Conservation (phyloP, 2,888 invertebrate species). For the Spodoptera littoralis region DNA sequence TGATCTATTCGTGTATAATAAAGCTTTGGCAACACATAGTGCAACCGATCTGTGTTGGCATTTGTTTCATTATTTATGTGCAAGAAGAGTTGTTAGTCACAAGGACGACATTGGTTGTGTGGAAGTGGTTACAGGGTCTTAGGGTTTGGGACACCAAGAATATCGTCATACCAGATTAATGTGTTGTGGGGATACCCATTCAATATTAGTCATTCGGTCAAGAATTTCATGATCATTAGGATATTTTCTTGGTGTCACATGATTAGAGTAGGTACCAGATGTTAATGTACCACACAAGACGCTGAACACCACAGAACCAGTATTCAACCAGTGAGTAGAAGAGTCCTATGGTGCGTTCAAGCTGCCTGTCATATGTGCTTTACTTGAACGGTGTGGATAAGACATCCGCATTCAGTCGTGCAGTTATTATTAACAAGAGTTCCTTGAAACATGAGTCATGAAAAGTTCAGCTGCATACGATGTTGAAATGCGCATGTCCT, state of each 20-base stretch:
- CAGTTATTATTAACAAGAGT: slow-evolving; percentile 28
- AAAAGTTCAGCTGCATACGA: slow-evolving; percentile 23
- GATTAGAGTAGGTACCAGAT: slow-evolving; percentile 60
- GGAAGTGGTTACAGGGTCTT: slow-evolving; percentile 74
- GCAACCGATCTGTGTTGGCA: slow-evolving; percentile 50
- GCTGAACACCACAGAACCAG: slow-evolving; percentile 75
- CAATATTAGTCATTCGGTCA: slow-evolving; percentile 32
- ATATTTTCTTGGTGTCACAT: slow-evolving; percentile 56
- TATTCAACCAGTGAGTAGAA: slow-evolving; percentile 77
- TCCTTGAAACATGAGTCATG: slow-evolving; percentile 15
- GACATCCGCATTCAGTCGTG: slow-evolving; percentile 63
- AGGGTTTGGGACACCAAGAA: slow-evolving; percentile 60
- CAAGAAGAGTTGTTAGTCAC: slow-evolving; percentile 86
- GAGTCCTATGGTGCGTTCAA: slow-evolving; percentile 71
- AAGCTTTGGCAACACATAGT: slow-evolving; percentile 42
- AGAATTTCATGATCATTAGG: slow-evolving; percentile 21
- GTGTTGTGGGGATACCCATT: slow-evolving; percentile 29
- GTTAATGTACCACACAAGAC: slow-evolving; percentile 73
- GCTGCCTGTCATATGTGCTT: slow-evolving; percentile 72
- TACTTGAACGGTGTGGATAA: slow-evolving; percentile 72
- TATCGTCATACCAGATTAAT: slow-evolving; percentile 29
- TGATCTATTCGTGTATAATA: slow-evolving; percentile 44
- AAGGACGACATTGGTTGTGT: slow-evolving; percentile 79
- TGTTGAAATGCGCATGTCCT: slow-evolving; percentile 52
- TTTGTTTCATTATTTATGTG: slow-evolving; percentile 67